Percentiles rank a stretch among this genome's conserved stretches.
phyloP scores from a whole-genome alignment of 1,140 invertebrate genomes.

The Macrotrachela quadricornifera region DNA sequence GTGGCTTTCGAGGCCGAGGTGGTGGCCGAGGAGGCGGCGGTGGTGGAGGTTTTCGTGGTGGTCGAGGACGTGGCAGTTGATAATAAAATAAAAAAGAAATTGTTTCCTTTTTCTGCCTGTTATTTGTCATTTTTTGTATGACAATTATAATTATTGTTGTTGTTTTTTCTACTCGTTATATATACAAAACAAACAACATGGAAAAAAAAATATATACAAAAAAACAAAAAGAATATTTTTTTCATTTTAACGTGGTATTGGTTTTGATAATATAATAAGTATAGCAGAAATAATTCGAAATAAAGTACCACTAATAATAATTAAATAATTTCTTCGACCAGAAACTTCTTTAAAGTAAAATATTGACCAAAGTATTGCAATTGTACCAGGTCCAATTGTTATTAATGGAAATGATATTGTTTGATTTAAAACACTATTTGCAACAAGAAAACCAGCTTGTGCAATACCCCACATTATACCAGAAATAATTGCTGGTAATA shows the following conservation, averaged over 20 bases:
- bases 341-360: conserved; percentile 17
- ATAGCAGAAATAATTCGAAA: no score
- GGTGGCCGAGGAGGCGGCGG: conserved; percentile 11
- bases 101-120: no score
- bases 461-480: conserved; percentile 30
- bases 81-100: no score
- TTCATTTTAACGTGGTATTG: no score
- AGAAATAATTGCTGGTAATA: conserved; percentile 27
- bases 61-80: conserved; percentile 7
- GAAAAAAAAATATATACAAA: no score
- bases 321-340: conserved; percentile 3
- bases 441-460: conserved; percentile 28
- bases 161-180: no score
- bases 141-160: no score
- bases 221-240: no score
- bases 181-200: no score
- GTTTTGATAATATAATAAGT: no score
- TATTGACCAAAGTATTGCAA: conserved; percentile 14
- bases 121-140: no score
- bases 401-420: conserved; percentile 31
- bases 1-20: conserved; percentile 12
- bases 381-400: conserved; percentile 12
- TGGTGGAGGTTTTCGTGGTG: conserved; percentile 14
- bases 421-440: conserved; percentile 27
- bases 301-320: neutral